Percentiles rank a stretch among this genome's conserved stretches.
These are phyloP conservation scores for Sebastes ruberrimus DNA, from an alignment of 2,797 vertebrate genomes.

Conservation along the genomic window DNA sequence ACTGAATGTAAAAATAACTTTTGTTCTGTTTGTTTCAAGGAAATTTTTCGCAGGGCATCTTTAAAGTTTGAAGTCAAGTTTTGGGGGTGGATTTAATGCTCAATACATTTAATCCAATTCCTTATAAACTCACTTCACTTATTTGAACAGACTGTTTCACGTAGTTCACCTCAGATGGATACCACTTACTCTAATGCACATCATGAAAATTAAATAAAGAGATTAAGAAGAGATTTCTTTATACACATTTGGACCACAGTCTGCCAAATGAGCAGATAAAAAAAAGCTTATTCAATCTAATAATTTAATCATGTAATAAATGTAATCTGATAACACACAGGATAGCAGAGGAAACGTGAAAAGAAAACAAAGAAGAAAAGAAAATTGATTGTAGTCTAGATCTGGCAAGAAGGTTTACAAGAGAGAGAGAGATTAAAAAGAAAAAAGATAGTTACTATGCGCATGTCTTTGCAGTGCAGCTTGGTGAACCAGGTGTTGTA, in stretches of 20 bases:
- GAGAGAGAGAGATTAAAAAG: not conserved
- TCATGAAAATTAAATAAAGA: slow-evolving; percentile 31
- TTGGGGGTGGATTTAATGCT: not conserved
- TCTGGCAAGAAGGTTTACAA: slow-evolving; percentile 19
- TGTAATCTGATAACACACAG: not conserved
- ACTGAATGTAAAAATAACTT: accelerated
- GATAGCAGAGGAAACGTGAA: not conserved
- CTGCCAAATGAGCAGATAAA: not conserved
- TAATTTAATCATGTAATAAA: not conserved
- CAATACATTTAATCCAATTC: not conserved
- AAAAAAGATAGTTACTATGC: slow-evolving; percentile 83
- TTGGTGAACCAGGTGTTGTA: slow-evolving; percentile 95
- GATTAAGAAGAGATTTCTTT: not conserved
- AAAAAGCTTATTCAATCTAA: not conserved
- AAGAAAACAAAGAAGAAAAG: not conserved
- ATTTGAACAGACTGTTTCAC: not conserved
- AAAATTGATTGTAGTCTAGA: not conserved
- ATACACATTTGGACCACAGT: not conserved
- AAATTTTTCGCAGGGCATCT: not conserved
- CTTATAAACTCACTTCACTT: not conserved
- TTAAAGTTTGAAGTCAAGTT: not conserved
- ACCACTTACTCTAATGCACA: slow-evolving; percentile 21
- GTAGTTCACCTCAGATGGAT: not conserved
- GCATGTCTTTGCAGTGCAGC: slow-evolving; percentile 91
- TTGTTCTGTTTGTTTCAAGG: not conserved